phyloP scores from a whole-genome alignment of 2,888 invertebrate species.

The Julus scandinavius region DNA sequence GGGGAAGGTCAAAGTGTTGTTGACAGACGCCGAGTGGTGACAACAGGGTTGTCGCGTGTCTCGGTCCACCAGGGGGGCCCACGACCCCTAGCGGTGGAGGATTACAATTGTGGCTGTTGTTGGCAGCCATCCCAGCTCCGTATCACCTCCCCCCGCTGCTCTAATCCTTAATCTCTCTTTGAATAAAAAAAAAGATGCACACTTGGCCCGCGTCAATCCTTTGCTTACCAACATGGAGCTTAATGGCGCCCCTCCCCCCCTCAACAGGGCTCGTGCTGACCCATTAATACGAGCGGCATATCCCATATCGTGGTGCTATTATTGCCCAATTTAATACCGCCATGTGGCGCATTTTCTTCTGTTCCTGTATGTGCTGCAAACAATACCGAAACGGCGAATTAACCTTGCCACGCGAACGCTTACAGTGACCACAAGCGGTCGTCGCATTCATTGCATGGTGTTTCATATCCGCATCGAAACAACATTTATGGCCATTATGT shows the following conservation, averaged over 20 bases:
- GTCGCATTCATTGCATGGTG: background rate
- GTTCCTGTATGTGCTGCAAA: background rate
- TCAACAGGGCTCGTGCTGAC: background rate
- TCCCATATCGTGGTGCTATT: background rate
- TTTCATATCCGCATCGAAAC: background rate
- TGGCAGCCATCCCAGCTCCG: constrained; percentile 35
- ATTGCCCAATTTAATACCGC: constrained; percentile 18
- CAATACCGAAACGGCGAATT: constrained; percentile 3
- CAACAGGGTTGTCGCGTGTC: constrained; percentile 45
- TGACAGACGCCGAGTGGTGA: constrained; percentile 47
- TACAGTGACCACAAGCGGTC: background rate
- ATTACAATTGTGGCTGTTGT: constrained; percentile 18
- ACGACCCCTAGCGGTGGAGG: constrained; percentile 40
- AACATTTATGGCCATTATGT: background rate
- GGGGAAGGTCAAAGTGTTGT: constrained; percentile 41
- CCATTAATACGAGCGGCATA: no score
- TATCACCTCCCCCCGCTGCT: constrained; percentile 42
- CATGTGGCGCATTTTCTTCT: no score
- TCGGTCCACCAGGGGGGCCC: constrained; percentile 49
- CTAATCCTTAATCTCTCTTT: constrained; percentile 49
- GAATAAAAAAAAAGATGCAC: constrained; percentile 12
- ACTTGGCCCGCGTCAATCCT: background rate
- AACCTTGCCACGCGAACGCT: constrained; percentile 11
- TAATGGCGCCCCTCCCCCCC: background rate
- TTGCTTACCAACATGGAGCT: background rate